phyloP scores from a whole-genome alignment of 2,888 invertebrate species.

The Liposcelis brunnea region DNA sequence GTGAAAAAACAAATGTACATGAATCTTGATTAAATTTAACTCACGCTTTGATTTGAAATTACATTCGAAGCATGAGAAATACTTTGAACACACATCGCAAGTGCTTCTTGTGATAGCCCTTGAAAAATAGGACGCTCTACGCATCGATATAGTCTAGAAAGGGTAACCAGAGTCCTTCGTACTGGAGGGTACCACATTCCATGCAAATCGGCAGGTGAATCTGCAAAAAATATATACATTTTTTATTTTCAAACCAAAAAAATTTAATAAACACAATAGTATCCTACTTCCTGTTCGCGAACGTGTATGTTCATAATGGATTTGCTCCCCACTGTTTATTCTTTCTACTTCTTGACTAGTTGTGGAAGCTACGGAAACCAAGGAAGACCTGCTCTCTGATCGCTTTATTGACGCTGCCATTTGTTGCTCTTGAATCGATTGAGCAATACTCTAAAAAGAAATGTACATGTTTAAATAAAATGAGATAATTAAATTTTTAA shows the following conservation, averaged over 20 bases:
- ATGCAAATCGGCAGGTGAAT: constrained; percentile 88
- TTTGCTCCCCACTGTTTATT: constrained; percentile 27
- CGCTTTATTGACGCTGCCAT: constrained; percentile 27
- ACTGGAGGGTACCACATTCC: constrained; percentile 99
- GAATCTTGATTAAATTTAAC: no score
- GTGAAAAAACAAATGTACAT: no score
- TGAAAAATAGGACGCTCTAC: constrained; percentile 92
- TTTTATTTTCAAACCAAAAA: no score
- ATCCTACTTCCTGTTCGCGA: not conserved
- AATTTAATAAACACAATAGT: no score
- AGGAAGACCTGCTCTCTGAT: constrained; percentile 49
- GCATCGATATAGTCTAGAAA: constrained; percentile 83
- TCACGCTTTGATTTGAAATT: constrained; percentile 35
- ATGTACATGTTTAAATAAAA: constrained; percentile 13
- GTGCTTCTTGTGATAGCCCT: constrained; percentile 89
- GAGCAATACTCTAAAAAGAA: constrained; percentile 39
- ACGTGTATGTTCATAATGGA: constrained; percentile 18
- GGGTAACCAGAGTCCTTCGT: constrained; percentile 78
- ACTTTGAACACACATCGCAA: constrained; percentile 81
- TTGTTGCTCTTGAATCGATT: constrained; percentile 40
- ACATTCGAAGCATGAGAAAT: constrained; percentile 62
- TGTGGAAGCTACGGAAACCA: constrained; percentile 46
- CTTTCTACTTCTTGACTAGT: constrained; percentile 56
- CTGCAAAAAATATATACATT: no score
- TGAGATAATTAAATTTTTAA: constrained; percentile 11